Base-by-base conservation (phyloP, 2,797 vertebrate genomes). In the Ptychadena robeensis region DNA sequence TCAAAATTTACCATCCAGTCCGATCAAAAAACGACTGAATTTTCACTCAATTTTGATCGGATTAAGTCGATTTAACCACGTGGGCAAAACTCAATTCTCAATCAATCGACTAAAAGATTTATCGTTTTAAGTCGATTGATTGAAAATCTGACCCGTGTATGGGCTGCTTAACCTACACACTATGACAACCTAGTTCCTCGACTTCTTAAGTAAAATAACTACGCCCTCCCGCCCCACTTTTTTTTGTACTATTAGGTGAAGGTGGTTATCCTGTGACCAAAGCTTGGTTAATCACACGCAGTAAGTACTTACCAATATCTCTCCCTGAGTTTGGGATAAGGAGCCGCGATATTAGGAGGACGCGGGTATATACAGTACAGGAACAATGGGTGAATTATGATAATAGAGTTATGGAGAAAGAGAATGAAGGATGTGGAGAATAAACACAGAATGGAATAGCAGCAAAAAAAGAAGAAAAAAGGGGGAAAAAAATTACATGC, bases 261-360 rank as follows among this genome's bases (percentile, higher is more conserved):
- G 63, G 73, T 53, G 77, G 66, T 75, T 80, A 27, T 27, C 25
- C 35, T 63, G 30, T 68, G 72, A 32, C 48, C 53, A 53, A 69
- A 18, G 44, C 64, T 69, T 31, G 65, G 63, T 28, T 61, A 40
- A 65, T 61, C 71, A 85, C 77, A 75, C 25, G 5, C 9, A 82
- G 86, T 81, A 88, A 90, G 95, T 98, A 98, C 97, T 99, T 97
- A 99, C 97, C 97, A 98, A 90, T 89, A 98, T 97, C 92, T 98
- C 97, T 93, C 97, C 97, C 97, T 98, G 89, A 86, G 79, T 85
- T 75, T 88, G 87, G 86, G 86, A 83, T 85, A 87, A 89, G 87
- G 86, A 87, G 65, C 66, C 64, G 59, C 63, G 63, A 74, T 37
- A 80, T 85, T 85, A 85, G 64, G 70, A 34, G 14, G 76, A 79